phyloP scores from a whole-genome alignment of 2,113 vertebrate species.

The Etia nguti region DNA sequence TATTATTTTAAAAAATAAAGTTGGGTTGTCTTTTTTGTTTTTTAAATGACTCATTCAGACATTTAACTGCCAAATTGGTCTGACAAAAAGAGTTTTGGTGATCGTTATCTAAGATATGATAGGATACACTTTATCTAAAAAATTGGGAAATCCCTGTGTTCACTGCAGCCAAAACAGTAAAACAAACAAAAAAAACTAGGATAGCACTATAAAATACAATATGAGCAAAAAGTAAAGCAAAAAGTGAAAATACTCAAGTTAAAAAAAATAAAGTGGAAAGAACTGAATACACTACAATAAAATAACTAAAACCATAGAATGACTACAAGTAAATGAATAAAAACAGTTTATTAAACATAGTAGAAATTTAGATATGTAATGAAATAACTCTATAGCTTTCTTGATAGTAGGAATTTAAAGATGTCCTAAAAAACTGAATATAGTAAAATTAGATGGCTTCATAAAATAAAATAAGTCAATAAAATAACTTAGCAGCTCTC shows the following conservation, averaged over 20 bases:
- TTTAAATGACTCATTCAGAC: background rate
- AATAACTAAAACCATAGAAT: background rate
- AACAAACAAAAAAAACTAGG: background rate
- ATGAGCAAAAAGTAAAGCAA: background rate
- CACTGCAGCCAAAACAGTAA: background rate
- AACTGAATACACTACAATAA: background rate
- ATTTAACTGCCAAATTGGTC: background rate
- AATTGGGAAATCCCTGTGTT: background rate
- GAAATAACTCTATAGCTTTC: background rate
- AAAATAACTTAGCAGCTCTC: background rate
- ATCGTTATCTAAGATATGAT: background rate
- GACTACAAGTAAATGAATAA: background rate
- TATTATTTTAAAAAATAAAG: accelerated
- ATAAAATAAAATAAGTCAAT: background rate
- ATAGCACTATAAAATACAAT: background rate
- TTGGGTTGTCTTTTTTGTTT: background rate
- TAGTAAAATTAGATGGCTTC: background rate
- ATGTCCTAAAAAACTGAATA: background rate
- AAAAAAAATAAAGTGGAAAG: background rate
- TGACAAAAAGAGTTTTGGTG: background rate
- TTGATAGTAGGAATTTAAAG: background rate
- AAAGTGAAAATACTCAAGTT: background rate
- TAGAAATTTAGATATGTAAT: background rate
- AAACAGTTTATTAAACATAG: background rate
- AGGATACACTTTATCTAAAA: background rate